Conservation (phyloP, 2,113 vertebrate species). For the Spermophilus dauricus region DNA sequence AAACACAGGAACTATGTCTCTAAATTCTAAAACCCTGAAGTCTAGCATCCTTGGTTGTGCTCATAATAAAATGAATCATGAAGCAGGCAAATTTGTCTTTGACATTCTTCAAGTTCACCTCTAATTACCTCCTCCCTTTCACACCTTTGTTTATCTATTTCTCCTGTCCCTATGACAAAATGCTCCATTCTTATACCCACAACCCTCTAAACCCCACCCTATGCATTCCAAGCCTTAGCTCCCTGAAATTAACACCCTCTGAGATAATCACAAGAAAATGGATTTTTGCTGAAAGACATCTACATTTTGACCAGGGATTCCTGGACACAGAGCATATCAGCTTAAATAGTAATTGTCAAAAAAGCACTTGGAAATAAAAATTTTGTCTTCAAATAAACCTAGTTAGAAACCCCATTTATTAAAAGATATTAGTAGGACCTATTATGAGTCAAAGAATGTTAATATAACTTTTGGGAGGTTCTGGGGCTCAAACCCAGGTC, state of each 20-base stretch:
- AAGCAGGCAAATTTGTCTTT: conserved; percentile 21
- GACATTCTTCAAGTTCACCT: neutral
- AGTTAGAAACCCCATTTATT: neutral
- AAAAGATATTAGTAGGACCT: neutral
- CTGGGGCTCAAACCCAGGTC: neutral
- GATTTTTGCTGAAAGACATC: conserved; percentile 25
- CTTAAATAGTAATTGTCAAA: neutral
- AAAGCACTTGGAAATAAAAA: neutral
- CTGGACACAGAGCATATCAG: neutral
- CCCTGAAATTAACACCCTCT: neutral
- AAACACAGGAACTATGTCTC: neutral
- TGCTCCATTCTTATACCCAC: neutral
- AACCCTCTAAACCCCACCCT: neutral
- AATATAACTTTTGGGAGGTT: neutral
- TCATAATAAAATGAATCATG: neutral
- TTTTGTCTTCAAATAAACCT: conserved; percentile 9
- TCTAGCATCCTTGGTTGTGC: neutral
- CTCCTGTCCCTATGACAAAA: conserved; percentile 11
- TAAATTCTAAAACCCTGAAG: conserved; percentile 31
- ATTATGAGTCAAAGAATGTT: conserved; percentile 15
- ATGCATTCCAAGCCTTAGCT: neutral
- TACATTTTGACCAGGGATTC: neutral
- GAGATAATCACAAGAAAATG: neutral
- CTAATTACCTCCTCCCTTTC: neutral
- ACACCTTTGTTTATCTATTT: neutral